phyloP scores from a whole-genome alignment of 2,797 vertebrate species.

The Cynopterus sphinx region DNA sequence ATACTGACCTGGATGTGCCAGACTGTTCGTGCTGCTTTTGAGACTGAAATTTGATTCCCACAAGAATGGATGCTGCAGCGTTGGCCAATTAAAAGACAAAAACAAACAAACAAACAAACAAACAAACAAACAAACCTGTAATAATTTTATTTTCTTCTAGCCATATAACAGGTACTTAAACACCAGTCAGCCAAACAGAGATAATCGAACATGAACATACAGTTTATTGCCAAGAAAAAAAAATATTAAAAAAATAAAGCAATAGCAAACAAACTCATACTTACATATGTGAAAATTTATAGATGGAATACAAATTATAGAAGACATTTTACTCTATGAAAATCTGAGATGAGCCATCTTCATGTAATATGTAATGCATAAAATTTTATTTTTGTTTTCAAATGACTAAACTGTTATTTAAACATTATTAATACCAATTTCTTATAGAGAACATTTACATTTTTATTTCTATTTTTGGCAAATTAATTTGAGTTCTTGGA shows the following conservation, averaged over 20 bases:
- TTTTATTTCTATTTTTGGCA: background rate
- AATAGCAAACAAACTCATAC: background rate
- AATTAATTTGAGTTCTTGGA: background rate
- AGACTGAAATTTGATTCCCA: constrained; percentile 74
- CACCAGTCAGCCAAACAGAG: constrained; percentile 8
- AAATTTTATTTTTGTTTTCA: background rate
- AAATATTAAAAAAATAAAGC: background rate
- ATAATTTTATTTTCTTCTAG: constrained; percentile 64
- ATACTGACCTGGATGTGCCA: background rate
- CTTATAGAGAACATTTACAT: background rate
- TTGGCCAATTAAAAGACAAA: constrained; percentile 68
- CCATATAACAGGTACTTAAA: constrained; percentile 52
- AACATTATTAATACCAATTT: background rate
- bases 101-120: background rate
- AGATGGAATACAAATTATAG: background rate
- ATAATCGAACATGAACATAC: background rate
- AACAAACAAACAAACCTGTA: background rate
- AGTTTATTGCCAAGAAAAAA: background rate
- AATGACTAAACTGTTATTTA: background rate
- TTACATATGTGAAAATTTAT: background rate
- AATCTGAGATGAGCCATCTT: background rate
- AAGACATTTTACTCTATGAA: background rate
- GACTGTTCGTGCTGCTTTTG: constrained; percentile 40
- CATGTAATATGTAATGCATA: background rate
- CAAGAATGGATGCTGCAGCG: constrained; percentile 65